Evolutionary conservation across 2,888 invertebrate genomes (phyloP).

Genomic region (Xestia sexstrigata): DNA sequence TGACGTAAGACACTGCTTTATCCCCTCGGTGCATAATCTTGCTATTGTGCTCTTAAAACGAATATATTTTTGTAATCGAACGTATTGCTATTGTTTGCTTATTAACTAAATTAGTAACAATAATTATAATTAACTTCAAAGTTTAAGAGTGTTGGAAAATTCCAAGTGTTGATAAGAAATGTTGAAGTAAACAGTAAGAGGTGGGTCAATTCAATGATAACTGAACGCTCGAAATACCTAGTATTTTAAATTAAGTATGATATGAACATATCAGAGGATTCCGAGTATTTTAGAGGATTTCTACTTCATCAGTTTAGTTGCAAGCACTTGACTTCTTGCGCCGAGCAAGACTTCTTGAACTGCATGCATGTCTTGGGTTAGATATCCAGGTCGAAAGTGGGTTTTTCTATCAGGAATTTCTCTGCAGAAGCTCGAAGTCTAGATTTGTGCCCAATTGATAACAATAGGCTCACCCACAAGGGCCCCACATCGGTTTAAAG

Average conservation of each 20-base stretch:
- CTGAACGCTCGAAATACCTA: constrained; percentile 16
- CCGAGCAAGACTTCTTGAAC: neutral
- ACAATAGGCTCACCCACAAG: neutral
- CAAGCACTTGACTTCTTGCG: too few species aligned
- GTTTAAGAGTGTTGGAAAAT: constrained; percentile 46
- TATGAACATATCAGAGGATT: neutral
- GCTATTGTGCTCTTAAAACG: too few species aligned
- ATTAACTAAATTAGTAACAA: constrained; percentile 24
- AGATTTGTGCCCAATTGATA: neutral
- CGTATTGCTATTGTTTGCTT: constrained; percentile 30
- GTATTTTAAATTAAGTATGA: neutral
- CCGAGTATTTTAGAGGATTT: neutral
- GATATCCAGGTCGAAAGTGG: neutral
- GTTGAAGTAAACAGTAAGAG: constrained; percentile 45
- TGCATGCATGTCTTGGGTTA: neutral
- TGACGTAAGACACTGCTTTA: too few species aligned
- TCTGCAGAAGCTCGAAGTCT: neutral
- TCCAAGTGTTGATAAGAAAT: constrained; percentile 48
- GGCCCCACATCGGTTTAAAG: too few species aligned
- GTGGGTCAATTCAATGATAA: constrained; percentile 47
- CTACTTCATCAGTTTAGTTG: neutral
- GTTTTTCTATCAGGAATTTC: neutral
- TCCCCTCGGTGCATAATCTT: too few species aligned
- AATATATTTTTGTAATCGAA: neutral
- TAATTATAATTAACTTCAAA: constrained; percentile 33